phyloP scores from a whole-genome alignment of 1,140 invertebrate genomes.

The Xylocopa sonorina region DNA sequence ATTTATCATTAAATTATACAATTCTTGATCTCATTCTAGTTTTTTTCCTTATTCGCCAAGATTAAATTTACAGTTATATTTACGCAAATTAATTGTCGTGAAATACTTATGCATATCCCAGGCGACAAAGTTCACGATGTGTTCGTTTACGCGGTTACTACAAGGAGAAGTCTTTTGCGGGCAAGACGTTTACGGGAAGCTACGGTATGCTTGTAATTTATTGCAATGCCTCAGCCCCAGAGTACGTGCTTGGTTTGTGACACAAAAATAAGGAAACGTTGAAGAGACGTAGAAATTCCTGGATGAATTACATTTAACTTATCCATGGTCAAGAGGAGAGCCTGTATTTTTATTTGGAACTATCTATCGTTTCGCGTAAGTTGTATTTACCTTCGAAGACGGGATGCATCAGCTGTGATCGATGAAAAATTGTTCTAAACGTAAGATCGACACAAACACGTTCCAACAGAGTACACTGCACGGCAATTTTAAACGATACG shows the following conservation, averaged over 20 bases:
- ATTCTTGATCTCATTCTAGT: too few species aligned
- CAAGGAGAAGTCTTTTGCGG: background rate
- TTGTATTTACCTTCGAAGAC: background rate
- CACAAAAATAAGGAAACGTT: constrained; percentile 23
- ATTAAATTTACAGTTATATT: too few species aligned
- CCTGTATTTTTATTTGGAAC: constrained; percentile 23
- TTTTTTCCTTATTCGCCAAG: background rate
- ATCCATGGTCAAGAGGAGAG: background rate
- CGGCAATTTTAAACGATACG: background rate
- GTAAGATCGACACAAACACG: background rate
- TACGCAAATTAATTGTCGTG: background rate
- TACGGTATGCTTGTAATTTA: constrained; percentile 25
- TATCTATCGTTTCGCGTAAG: background rate
- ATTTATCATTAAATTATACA: background rate
- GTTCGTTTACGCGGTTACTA: too few species aligned
- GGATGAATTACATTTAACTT: background rate
- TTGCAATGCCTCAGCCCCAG: constrained; percentile 17
- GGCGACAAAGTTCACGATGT: too few species aligned
- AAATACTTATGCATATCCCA: too few species aligned
- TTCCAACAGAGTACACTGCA: background rate
- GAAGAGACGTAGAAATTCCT: constrained; percentile 3
- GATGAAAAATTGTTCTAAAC: too few species aligned
- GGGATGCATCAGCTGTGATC: background rate
- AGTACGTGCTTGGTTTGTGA: background rate
- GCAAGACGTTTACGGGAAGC: constrained; percentile 7